Percentiles rank a stretch among this genome's conserved stretches.
These are phyloP conservation scores for Therioaphis trifolii DNA, from an alignment of 2,888 invertebrate species.

Conservation along the genomic window DNA sequence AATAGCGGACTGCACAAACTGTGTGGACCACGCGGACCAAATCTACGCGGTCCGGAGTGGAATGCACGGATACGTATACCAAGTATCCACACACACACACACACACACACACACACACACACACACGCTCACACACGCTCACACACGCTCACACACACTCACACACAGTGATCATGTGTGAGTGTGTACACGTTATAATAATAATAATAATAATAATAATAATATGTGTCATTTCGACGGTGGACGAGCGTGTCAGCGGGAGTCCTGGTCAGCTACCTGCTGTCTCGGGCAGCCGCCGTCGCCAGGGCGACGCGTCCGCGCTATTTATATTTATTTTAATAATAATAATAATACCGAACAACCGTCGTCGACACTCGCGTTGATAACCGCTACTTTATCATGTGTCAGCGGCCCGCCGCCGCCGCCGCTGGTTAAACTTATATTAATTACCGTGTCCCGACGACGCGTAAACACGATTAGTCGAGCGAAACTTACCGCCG, in stretches of 20 bases:
- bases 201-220: background rate
- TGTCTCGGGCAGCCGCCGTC: too few relatives aligned
- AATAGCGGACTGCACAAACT: background rate
- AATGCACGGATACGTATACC: too few relatives aligned
- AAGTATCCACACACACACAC: too few relatives aligned
- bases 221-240: background rate
- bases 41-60: too few relatives aligned
- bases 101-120: background rate
- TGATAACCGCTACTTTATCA: conserved; percentile 59
- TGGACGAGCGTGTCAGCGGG: conserved; percentile 48
- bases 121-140: too few relatives aligned
- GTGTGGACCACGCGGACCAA: background rate
- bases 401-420: conserved; percentile 39
- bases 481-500: conserved; percentile 46
- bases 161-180: background rate
- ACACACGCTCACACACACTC: too few relatives aligned
- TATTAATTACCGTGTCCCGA: conserved; percentile 58
- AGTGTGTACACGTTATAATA: background rate
- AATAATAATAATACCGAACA: background rate
- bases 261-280: conserved; percentile 57
- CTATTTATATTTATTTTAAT: conserved; percentile 6
- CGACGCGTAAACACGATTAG: conserved; percentile 59
- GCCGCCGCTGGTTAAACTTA: background rate
- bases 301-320: too few relatives aligned
- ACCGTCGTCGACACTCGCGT: background rate